phyloP scores from a whole-genome alignment of 2,113 vertebrate genomes.

The Amia ocellicauda region DNA sequence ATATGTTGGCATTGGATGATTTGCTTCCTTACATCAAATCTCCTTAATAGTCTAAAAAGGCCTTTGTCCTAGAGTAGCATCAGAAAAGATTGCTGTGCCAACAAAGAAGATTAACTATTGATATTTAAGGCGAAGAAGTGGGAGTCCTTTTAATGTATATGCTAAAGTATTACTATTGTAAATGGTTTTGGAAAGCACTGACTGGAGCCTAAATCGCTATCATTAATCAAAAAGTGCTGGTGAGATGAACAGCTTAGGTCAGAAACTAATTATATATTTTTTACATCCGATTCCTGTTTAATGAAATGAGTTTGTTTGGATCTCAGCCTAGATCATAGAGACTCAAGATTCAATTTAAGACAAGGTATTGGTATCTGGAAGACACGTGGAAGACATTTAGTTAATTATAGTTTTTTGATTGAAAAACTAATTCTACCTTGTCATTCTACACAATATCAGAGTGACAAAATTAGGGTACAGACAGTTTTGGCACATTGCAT shows the following conservation, averaged over 20 bases:
- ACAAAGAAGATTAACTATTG: slow-evolving; percentile 28
- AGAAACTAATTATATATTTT: slow-evolving; percentile 21
- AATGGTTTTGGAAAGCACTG: slow-evolving; percentile 28
- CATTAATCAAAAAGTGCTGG: slow-evolving; percentile 44
- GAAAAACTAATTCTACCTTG: neutral
- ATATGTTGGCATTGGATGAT: too few species aligned
- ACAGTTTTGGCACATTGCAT: neutral
- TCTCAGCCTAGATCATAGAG: neutral
- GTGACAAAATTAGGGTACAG: too few species aligned
- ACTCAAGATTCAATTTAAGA: neutral
- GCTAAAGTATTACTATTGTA: slow-evolving; percentile 24
- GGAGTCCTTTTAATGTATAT: slow-evolving; percentile 25
- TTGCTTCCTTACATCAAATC: neutral
- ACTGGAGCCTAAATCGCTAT: slow-evolving; percentile 31
- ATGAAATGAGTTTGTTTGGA: slow-evolving; percentile 14
- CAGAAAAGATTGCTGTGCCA: slow-evolving; percentile 18
- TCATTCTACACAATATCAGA: neutral
- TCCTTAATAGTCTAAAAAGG: too few species aligned
- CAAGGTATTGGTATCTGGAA: neutral
- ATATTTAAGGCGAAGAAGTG: slow-evolving; percentile 34
- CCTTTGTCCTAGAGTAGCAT: slow-evolving; percentile 1
- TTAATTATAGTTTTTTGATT: neutral
- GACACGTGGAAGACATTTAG: neutral
- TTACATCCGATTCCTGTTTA: slow-evolving; percentile 13
- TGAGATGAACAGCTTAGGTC: slow-evolving; percentile 17